Evolutionary conservation across 1,140 invertebrate genomes (phyloP).

Genomic region (Ceratitis capitata): DNA sequence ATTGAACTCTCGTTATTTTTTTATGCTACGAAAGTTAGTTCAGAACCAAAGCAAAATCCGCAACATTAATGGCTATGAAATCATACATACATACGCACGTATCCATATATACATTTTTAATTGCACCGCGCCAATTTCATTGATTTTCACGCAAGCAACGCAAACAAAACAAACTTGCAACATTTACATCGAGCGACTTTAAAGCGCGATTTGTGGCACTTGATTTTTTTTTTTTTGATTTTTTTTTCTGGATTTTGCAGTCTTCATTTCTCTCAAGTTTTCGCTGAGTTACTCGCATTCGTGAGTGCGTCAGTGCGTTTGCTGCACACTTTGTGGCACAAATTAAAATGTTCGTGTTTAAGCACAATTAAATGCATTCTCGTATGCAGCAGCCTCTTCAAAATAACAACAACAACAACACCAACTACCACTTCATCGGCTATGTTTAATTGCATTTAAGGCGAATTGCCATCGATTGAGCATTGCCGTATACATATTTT

Average conservation of each 20-base stretch:
- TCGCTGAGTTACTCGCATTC: neutral
- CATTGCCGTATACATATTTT: no score
- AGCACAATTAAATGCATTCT: slow-evolving; percentile 60
- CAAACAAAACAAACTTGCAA: slow-evolving; percentile 17
- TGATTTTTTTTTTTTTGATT: slow-evolving; percentile 1
- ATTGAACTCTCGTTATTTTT: neutral
- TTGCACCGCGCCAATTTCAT: slow-evolving; percentile 15
- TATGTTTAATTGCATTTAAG: neutral
- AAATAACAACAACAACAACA: neutral
- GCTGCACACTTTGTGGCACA: slow-evolving; percentile 47
- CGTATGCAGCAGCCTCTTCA: neutral
- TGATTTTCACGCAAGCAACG: slow-evolving; percentile 21
- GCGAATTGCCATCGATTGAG: slow-evolving; percentile 7
- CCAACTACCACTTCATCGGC: no score
- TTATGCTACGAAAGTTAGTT: neutral
- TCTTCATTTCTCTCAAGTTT: neutral
- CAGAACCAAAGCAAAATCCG: neutral
- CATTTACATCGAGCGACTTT: neutral
- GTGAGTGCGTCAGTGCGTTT: neutral
- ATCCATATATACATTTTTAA: neutral
- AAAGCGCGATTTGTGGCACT: slow-evolving; percentile 28
- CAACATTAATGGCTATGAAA: neutral
- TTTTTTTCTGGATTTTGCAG: neutral
- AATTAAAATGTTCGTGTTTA: slow-evolving; percentile 65
- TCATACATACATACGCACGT: neutral